Conservation (phyloP, 1,140 invertebrate genomes). For the Capitella teleta region DNA sequence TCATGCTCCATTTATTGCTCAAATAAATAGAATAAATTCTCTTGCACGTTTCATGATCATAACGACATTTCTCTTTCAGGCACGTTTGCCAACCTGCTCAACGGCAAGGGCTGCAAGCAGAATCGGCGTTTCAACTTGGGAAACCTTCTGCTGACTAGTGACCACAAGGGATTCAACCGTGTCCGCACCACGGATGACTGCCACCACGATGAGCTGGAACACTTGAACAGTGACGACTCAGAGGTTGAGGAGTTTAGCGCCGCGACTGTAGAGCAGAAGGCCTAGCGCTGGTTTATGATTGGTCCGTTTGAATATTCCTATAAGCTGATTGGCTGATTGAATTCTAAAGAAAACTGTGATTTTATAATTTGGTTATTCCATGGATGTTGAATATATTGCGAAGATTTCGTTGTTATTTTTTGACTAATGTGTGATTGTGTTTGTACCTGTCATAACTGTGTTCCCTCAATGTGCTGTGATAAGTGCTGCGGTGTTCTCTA, state of each 20-base stretch:
- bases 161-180: constrained; percentile 22
- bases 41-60: neutral
- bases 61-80: neutral
- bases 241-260: constrained; percentile 24
- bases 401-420: neutral
- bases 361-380: too few species aligned
- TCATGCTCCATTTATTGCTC: neutral
- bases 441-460: too few species aligned
- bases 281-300: neutral
- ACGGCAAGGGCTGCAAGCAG: neutral
- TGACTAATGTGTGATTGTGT: too few species aligned
- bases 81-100: neutral
- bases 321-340: neutral
- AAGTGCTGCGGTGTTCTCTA: too few species aligned
- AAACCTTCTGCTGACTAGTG: constrained; percentile 18
- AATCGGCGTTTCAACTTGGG: constrained; percentile 17
- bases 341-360: neutral
- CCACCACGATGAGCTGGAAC: constrained; percentile 12
- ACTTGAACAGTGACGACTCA: constrained; percentile 18
- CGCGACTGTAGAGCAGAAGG: neutral
- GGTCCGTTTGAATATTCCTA: neutral
- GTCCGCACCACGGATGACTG: constrained; percentile 22
- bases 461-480: too few species aligned
- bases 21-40: neutral
- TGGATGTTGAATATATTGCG: neutral